phyloP scores from a whole-genome alignment of 2,888 invertebrate genomes.

The Drosophila stalkeri region DNA sequence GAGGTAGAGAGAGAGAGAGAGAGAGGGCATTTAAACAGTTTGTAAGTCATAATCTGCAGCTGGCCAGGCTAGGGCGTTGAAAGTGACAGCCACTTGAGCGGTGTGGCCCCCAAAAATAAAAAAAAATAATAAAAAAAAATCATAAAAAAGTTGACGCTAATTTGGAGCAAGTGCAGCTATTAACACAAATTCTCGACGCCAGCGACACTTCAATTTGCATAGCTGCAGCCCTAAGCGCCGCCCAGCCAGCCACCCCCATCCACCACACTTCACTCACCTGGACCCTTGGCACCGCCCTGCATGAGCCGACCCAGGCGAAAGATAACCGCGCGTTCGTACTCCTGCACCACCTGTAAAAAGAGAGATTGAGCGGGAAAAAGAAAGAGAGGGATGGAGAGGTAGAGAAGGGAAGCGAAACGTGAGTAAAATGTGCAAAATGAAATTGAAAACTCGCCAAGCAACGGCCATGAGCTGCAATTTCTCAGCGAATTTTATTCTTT shows the following conservation, averaged over 20 bases:
- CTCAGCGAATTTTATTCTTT: conserved; percentile 24
- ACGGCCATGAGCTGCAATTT: conserved; percentile 26
- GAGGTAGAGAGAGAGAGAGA: too few relatives aligned
- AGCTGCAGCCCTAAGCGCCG: conserved; percentile 30
- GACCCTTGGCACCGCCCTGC: conserved; percentile 96
- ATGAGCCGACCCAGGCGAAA: conserved; percentile 95
- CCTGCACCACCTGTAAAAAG: conserved; percentile 93
- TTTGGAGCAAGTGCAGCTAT: conserved; percentile 83
- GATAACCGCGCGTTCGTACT: conserved; percentile 98
- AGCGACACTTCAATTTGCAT: conserved; percentile 73
- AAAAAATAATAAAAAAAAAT: conserved; percentile 13
- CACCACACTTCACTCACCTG: conserved; percentile 88
- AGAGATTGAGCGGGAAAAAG: conserved; percentile 2
- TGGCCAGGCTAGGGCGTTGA: conserved; percentile 9
- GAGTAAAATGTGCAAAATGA: conserved; percentile 41
- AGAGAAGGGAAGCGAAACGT: conserved; percentile 2
- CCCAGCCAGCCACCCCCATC: too few relatives aligned
- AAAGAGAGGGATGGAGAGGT: background rate
- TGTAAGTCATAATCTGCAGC: conserved; percentile 15
- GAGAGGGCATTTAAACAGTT: conserved; percentile 10
- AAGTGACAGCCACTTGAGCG: conserved; percentile 28
- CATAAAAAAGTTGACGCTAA: conserved; percentile 60
- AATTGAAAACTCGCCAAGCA: conserved; percentile 42
- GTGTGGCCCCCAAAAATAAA: conserved; percentile 43
- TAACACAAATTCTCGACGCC: conserved; percentile 77